Evolutionary conservation across 2,888 invertebrate species (phyloP).

Genomic region (Conomelus anceps): DNA sequence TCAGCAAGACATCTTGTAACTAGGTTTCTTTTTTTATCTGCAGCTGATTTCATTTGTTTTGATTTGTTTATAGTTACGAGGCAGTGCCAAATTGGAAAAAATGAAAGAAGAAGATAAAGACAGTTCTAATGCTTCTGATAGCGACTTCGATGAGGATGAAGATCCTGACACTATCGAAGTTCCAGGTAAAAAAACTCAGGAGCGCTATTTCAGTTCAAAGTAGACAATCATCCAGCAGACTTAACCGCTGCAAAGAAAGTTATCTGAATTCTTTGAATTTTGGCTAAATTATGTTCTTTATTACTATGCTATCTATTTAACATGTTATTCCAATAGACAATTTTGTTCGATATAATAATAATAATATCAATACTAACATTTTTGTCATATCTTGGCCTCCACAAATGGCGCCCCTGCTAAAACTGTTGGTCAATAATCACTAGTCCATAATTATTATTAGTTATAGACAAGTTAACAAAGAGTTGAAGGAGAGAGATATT

Average conservation of each 20-base stretch:
- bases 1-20: no score
- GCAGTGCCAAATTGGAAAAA: background rate
- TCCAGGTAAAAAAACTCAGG: constrained; percentile 55
- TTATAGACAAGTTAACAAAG: background rate
- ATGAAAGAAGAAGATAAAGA: constrained; percentile 37
- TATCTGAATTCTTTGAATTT: background rate
- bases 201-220: background rate
- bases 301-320: no score
- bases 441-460: background rate
- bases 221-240: no score
- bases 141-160: constrained; percentile 46
- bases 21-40: no score
- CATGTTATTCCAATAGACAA: no score
- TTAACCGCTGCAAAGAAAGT: no score
- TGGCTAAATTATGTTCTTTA: no score
- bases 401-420: no score
- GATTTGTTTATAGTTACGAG: background rate
- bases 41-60: no score
- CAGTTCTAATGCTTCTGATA: constrained; percentile 37
- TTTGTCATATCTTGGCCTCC: no score
- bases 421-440: background rate
- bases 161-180: constrained; percentile 90
- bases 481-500: background rate
- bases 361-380: no score
- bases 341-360: no score